Evolutionary conservation across 1,140 invertebrate genomes (phyloP).

Genomic region (Drosophila kikkawai): DNA sequence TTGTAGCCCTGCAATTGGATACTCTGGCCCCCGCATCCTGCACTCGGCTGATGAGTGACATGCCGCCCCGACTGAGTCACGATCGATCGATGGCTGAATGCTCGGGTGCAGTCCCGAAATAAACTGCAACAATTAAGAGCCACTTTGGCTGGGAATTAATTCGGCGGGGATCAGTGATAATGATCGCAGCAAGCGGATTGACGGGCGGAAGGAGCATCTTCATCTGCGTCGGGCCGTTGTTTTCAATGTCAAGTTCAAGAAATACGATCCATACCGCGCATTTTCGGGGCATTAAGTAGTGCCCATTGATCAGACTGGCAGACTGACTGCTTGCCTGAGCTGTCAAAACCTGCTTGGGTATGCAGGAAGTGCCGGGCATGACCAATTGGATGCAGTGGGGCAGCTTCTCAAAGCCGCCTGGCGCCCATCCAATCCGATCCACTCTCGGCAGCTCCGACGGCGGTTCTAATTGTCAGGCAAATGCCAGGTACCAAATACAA

Average conservation of each 20-base stretch:
- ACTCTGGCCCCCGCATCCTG: constrained; percentile 43
- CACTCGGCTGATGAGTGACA: constrained; percentile 34
- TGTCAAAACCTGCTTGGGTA: constrained; percentile 51
- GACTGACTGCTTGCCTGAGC: constrained; percentile 12
- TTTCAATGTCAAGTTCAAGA: constrained; percentile 81
- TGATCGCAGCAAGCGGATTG: constrained; percentile 64
- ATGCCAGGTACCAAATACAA: constrained; percentile 73
- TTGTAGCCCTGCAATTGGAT: constrained; percentile 78
- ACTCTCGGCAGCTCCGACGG: constrained; percentile 27
- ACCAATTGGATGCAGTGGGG: constrained; percentile 63
- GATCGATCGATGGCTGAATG: constrained; percentile 25
- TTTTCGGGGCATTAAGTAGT: constrained; percentile 44
- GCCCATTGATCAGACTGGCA: constrained; percentile 17
- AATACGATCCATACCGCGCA: constrained; percentile 54
- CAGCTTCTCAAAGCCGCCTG: constrained; percentile 74
- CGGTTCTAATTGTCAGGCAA: constrained; percentile 77
- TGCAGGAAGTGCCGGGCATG: constrained; percentile 71
- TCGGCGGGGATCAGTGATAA: constrained; percentile 64
- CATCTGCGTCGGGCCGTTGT: constrained; percentile 24
- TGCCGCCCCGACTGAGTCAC: constrained; percentile 38
- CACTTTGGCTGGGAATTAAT: constrained; percentile 63
- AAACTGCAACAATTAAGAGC: constrained; percentile 68
- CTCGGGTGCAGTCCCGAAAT: constrained; percentile 66
- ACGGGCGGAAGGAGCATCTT: constrained; percentile 36
- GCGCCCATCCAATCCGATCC: constrained; percentile 51